A percentile compares a stretch with the other conserved stretches of the same genome.
Conservation (phyloP, 1,140 invertebrate genomes). For the Babylonia areolata region DNA sequence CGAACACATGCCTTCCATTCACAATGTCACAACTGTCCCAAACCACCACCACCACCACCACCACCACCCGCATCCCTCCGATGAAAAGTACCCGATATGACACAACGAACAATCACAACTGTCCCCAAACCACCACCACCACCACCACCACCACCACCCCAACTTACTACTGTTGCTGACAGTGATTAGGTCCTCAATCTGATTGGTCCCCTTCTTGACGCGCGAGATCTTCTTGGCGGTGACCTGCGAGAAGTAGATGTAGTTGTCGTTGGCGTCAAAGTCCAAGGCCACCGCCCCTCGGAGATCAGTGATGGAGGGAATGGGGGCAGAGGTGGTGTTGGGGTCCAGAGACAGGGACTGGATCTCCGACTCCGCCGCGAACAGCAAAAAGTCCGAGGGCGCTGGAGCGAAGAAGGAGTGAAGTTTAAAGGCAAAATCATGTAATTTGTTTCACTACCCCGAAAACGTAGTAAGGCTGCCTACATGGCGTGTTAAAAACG, state of each 20-base stretch:
- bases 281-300: conserved; percentile 68
- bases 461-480: no score
- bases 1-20: no score
- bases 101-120: no score
- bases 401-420: conserved; percentile 80
- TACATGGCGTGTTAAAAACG: no score
- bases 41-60: no score
- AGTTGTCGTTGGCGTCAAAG: conserved; percentile 76
- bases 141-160: background rate
- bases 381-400: conserved; percentile 91
- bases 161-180: conserved; percentile 48
- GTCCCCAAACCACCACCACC: no score
- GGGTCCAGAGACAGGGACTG: conserved; percentile 90
- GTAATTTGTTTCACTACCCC: no score
- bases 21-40: no score
- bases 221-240: conserved; percentile 59
- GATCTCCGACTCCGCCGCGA: conserved; percentile 94
- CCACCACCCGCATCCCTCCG: no score
- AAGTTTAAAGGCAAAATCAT: no score
- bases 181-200: conserved; percentile 57
- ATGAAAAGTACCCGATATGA: no score
- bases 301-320: conserved; percentile 80
- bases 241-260: conserved; percentile 83
- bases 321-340: conserved; percentile 86
- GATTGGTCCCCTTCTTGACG: conserved; percentile 54